phyloP scores from a whole-genome alignment of 2,797 vertebrate genomes.

The Melanotaenia parkinsoni region DNA sequence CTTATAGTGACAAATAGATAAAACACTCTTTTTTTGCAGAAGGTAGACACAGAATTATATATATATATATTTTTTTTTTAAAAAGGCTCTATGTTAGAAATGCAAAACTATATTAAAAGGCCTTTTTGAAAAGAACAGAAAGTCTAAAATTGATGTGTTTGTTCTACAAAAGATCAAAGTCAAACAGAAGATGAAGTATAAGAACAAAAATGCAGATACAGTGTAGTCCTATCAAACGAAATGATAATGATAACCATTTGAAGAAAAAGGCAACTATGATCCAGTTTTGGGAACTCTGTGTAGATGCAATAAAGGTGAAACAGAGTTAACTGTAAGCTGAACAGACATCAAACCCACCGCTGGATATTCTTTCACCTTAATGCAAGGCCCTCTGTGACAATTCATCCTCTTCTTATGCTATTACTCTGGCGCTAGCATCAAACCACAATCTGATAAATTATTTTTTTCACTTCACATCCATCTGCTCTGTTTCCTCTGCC shows the following conservation, averaged over 20 bases:
- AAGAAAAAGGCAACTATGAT: slow-evolving; percentile 63
- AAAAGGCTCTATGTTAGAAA: slow-evolving; percentile 42
- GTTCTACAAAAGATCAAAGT: slow-evolving; percentile 20
- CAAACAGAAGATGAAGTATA: slow-evolving; percentile 38
- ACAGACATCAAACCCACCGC: slow-evolving; percentile 61
- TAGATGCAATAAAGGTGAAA: slow-evolving; percentile 57
- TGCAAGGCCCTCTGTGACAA: slow-evolving; percentile 49
- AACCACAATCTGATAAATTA: slow-evolving; percentile 52
- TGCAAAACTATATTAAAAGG: slow-evolving; percentile 37
- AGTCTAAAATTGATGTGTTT: slow-evolving; percentile 18
- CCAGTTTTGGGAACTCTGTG: slow-evolving; percentile 57
- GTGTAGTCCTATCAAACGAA: slow-evolving; percentile 33
- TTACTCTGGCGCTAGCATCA: slow-evolving; percentile 46
- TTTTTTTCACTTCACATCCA: slow-evolving; percentile 43
- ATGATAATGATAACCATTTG: slow-evolving; percentile 50
- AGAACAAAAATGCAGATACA: slow-evolving; percentile 9
- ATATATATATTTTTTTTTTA: not conserved
- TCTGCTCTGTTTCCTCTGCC: slow-evolving; percentile 15
- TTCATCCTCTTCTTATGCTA: slow-evolving; percentile 53
- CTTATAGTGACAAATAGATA: slow-evolving; percentile 41
- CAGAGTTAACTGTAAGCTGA: slow-evolving; percentile 54
- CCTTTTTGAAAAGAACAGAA: slow-evolving; percentile 20
- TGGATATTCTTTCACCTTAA: slow-evolving; percentile 57
- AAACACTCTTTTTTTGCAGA: slow-evolving; percentile 24
- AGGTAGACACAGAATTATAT: slow-evolving; percentile 34